Evolutionary conservation across 2,888 invertebrate genomes (phyloP).

Genomic region (Cryptocheilus praepositus): DNA sequence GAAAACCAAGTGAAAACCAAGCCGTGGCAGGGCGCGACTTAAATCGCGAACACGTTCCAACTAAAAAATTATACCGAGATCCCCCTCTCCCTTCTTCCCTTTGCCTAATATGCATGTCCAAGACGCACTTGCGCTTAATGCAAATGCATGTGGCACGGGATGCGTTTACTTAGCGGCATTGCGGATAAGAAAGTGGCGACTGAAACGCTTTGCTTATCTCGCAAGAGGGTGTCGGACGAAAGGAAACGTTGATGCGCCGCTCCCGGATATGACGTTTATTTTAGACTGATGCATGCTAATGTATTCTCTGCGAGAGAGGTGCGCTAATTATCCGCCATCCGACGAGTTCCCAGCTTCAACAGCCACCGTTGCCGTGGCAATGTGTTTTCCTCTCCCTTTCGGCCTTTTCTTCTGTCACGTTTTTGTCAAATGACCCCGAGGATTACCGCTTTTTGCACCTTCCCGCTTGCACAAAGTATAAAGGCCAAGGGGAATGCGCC

Average conservation of each 20-base stretch:
- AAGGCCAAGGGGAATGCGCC: too few relatives aligned
- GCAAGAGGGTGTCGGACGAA: constrained; percentile 18
- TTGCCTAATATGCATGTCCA: too few relatives aligned
- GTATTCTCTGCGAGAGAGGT: constrained; percentile 38
- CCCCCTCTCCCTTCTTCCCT: too few relatives aligned
- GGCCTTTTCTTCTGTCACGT: too few relatives aligned
- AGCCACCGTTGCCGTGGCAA: constrained; percentile 9
- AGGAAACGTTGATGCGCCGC: constrained; percentile 22
- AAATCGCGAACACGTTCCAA: too few relatives aligned
- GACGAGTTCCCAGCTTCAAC: constrained; percentile 14
- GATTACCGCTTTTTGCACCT: not conserved
- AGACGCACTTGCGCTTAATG: not conserved
- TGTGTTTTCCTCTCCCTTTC: constrained; percentile 5
- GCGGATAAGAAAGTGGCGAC: constrained; percentile 14
- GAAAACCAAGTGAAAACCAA: too few relatives aligned
- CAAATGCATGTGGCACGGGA: not conserved
- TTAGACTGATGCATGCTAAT: constrained; percentile 53
- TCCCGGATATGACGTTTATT: constrained; percentile 49
- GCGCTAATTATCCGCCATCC: constrained; percentile 47
- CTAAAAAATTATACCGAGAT: too few relatives aligned
- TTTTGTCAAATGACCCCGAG: not conserved
- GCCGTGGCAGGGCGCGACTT: too few relatives aligned
- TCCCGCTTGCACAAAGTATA: not conserved
- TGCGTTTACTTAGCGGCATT: constrained; percentile 14
- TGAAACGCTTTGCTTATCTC: constrained; percentile 7